phyloP scores from a whole-genome alignment of 2,888 invertebrate species.

The Holacanthella duospinosa region DNA sequence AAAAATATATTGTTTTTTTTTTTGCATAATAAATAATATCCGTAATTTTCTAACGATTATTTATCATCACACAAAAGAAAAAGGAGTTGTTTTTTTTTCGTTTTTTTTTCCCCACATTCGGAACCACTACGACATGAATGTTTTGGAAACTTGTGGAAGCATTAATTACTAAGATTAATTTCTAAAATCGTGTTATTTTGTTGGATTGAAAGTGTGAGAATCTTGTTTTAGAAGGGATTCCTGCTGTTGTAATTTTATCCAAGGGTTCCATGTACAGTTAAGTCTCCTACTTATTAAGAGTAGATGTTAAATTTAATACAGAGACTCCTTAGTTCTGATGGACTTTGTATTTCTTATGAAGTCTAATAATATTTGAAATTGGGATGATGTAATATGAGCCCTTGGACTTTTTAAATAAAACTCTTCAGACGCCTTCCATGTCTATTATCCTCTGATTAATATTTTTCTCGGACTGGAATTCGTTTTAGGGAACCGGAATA shows the following conservation, averaged over 20 bases:
- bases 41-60: too few relatives aligned
- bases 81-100: too few relatives aligned
- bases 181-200: too few relatives aligned
- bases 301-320: neutral
- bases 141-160: neutral
- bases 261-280: neutral
- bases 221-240: too few relatives aligned
- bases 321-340: too few relatives aligned
- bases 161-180: neutral
- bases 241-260: too few relatives aligned
- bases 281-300: neutral
- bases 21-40: neutral
- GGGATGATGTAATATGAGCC: neutral
- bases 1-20: neutral
- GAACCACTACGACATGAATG: too few relatives aligned
- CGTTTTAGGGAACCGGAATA: neutral
- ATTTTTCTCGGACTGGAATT: neutral
- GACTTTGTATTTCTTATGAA: too few relatives aligned
- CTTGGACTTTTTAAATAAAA: neutral
- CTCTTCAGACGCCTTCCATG: too few relatives aligned
- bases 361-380: neutral
- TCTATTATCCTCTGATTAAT: neutral
- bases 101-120: too few relatives aligned
- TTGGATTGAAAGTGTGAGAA: too few relatives aligned
- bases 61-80: too few relatives aligned